These are phyloP conservation scores for Tiliacea aurago DNA, from an alignment of 2,888 invertebrate genomes.

Conservation along the genomic window DNA sequence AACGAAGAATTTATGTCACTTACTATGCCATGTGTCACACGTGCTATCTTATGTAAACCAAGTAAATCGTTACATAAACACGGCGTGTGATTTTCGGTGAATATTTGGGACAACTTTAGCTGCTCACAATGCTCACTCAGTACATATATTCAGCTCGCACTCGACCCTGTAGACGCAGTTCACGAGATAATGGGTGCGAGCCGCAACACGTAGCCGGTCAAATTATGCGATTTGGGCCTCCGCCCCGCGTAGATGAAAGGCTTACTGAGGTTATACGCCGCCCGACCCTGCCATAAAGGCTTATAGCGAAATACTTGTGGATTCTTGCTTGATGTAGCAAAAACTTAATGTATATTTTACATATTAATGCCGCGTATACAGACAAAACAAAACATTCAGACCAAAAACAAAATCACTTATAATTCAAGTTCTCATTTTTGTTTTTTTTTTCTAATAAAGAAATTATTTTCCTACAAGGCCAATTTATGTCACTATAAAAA, in stretches of 20 bases:
- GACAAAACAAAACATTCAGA: neutral
- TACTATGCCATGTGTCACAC: conserved; percentile 15
- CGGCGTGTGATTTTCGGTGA: neutral
- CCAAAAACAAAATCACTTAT: neutral
- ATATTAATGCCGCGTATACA: conserved; percentile 14
- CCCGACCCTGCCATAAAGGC: conserved; percentile 71
- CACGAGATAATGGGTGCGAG: conserved; percentile 61
- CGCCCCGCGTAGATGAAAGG: conserved; percentile 76
- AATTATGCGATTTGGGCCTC: conserved; percentile 75
- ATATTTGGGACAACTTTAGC: conserved; percentile 29
- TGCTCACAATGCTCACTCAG: conserved; percentile 26
- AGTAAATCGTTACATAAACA: conserved; percentile 7
- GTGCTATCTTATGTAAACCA: conserved; percentile 6
- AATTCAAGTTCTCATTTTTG: neutral
- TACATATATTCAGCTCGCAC: conserved; percentile 31
- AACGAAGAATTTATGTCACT: conserved; percentile 27
- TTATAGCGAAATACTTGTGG: conserved; percentile 69
- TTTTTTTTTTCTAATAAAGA: too few species aligned
- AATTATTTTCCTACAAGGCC: neutral
- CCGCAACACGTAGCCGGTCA: conserved; percentile 69
- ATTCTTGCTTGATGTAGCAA: conserved; percentile 67
- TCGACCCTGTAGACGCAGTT: conserved; percentile 48
- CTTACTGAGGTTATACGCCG: conserved; percentile 73
- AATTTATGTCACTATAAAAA: neutral
- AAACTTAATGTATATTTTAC: conserved; percentile 50